phyloP scores from a whole-genome alignment of 2,113 vertebrate genomes.

The Suncus etruscus region DNA sequence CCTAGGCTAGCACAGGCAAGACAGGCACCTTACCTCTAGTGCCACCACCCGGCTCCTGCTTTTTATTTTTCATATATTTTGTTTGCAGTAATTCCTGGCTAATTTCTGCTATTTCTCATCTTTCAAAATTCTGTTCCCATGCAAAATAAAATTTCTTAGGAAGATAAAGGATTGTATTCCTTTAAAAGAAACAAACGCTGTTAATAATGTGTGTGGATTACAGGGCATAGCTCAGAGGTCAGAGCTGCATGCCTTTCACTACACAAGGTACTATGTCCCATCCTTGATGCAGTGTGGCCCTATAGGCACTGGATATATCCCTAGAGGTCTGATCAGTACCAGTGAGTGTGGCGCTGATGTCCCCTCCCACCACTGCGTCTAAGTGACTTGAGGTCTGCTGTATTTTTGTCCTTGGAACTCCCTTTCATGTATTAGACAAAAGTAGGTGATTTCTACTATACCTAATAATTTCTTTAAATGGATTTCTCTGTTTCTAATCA shows the following conservation, averaged over 20 bases:
- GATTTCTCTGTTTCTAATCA: background rate
- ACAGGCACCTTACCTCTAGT: no score
- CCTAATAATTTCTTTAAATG: conserved; percentile 37
- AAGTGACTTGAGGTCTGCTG: conserved; percentile 45
- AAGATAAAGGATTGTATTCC: background rate
- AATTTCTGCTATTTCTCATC: conserved; percentile 10
- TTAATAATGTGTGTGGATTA: no score
- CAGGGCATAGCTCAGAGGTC: no score
- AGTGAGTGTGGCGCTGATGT: no score
- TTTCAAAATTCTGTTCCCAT: conserved; percentile 13
- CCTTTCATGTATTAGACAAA: conserved; percentile 27
- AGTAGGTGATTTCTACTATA: conserved; percentile 3
- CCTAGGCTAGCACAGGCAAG: no score
- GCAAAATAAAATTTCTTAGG: conserved; percentile 28
- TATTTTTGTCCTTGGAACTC: conserved; percentile 3
- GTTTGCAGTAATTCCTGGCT: conserved; percentile 33
- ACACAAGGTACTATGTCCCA: no score
- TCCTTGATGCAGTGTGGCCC: no score
- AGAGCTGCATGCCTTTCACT: no score
- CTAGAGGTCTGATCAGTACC: no score
- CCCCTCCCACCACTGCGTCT: no score
- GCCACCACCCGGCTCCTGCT: no score
- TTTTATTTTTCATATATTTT: conserved; percentile 23
- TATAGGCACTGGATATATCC: no score
- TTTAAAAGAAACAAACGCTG: conserved; percentile 45